Conservation (phyloP, 1,140 invertebrate genomes). For the Drosophila sucinea region DNA sequence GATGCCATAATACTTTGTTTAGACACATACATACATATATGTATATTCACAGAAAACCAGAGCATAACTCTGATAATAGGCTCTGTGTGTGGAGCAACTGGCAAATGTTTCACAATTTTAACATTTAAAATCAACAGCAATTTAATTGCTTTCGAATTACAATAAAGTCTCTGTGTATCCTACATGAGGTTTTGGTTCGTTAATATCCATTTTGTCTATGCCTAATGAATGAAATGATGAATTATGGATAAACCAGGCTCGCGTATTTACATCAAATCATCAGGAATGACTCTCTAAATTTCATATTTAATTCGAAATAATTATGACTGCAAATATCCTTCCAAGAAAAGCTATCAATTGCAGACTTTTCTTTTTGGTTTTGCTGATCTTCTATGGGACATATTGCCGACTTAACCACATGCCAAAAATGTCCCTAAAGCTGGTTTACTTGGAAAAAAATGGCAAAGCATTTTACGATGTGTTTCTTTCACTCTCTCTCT, state of each 20-base stretch:
- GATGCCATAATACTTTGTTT: conserved; percentile 41
- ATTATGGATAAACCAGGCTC: background rate
- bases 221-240: background rate
- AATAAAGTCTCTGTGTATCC: background rate
- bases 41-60: background rate
- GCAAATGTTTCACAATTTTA: conserved; percentile 1
- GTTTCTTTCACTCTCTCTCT: background rate
- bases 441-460: background rate
- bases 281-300: too few species aligned
- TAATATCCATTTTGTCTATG: background rate
- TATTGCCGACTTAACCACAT: background rate
- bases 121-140: conserved; percentile 8
- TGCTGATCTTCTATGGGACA: too few species aligned
- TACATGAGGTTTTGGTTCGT: background rate
- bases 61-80: background rate
- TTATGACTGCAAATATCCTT: too few species aligned
- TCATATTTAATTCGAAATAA: too few species aligned
- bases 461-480: background rate
- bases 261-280: background rate
- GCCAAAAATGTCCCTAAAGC: background rate
- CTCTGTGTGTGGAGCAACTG: background rate
- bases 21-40: background rate
- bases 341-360: too few species aligned
- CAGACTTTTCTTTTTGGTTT: too few species aligned
- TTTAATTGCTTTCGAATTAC: conserved; percentile 5